Conservation (phyloP, 2,113 vertebrate genomes). For the Marmota flaviventris region DNA sequence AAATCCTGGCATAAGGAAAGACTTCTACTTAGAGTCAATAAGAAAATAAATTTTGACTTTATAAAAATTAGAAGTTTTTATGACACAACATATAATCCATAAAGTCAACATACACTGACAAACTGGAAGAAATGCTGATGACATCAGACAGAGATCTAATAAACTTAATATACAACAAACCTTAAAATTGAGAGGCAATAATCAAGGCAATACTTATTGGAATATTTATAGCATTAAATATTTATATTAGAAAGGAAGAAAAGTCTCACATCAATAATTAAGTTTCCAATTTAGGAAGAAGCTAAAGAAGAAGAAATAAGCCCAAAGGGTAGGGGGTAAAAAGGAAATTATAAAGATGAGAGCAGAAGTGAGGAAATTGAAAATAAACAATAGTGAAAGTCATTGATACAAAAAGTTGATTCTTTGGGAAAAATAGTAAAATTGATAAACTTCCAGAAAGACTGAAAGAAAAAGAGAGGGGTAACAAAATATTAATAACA, state of each 20-base stretch:
- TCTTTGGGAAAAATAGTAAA: neutral
- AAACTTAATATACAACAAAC: conserved; percentile 39
- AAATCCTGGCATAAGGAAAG: conserved; percentile 9
- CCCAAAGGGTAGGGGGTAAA: neutral
- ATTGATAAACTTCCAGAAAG: neutral
- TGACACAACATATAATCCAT: neutral
- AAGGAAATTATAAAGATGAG: conserved; percentile 16
- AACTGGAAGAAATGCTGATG: neutral
- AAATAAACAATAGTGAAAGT: neutral
- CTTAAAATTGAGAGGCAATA: conserved; percentile 27
- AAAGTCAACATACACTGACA: conserved; percentile 10
- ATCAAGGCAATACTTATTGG: conserved; percentile 16
- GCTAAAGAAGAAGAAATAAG: conserved; percentile 51
- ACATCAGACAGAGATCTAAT: neutral
- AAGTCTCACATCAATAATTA: conserved; percentile 65
- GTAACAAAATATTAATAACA: neutral
- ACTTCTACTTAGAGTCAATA: conserved; percentile 10
- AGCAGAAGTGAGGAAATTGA: neutral
- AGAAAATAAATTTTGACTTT: conserved; percentile 41
- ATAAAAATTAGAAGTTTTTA: neutral
- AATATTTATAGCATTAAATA: conserved; percentile 67
- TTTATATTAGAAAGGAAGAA: conserved; percentile 67
- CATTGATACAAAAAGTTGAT: neutral
- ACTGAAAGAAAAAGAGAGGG: neutral
- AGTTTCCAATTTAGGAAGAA: conserved; percentile 58